Percentiles rank a stretch among this genome's conserved stretches.
Evolutionary conservation across 2,113 vertebrate species (phyloP).

Genomic region (Agelaius tricolor): DNA sequence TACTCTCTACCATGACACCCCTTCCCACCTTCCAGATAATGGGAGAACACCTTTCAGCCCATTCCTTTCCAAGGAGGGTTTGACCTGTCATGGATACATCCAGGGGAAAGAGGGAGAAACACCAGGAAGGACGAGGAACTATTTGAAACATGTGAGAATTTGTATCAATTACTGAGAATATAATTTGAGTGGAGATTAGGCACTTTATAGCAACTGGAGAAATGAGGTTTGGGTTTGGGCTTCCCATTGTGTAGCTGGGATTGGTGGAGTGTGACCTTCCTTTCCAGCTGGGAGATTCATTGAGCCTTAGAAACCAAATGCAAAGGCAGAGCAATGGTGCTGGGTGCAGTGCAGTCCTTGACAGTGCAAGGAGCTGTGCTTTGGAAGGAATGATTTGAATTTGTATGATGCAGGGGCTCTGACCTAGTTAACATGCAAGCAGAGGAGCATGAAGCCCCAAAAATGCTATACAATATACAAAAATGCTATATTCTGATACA

Average conservation of each 20-base stretch:
- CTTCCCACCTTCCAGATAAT: not conserved
- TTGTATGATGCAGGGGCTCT: not conserved
- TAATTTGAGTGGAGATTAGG: not conserved
- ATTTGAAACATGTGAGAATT: not conserved
- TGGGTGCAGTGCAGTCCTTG: not conserved
- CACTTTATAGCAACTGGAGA: not conserved
- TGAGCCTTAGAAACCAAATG: not conserved
- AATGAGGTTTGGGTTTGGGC: not conserved
- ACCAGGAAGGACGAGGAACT: not conserved
- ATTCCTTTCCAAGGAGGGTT: not conserved
- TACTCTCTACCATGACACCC: not conserved
- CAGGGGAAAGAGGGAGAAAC: not conserved
- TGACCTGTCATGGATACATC: not conserved
- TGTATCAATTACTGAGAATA: not conserved
- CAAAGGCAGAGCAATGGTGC: not conserved
- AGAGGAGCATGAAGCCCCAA: not conserved
- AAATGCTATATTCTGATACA: not conserved
- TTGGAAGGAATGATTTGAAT: not conserved
- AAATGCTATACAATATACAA: not conserved
- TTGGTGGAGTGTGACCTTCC: not conserved
- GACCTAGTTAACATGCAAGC: not conserved
- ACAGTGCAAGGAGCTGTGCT: not conserved
- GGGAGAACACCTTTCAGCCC: not conserved
- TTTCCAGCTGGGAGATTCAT: rapidly evolving
- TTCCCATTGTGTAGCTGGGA: not conserved